Conservation (phyloP, 2,888 invertebrate genomes). For the Malachius bipustulatus region DNA sequence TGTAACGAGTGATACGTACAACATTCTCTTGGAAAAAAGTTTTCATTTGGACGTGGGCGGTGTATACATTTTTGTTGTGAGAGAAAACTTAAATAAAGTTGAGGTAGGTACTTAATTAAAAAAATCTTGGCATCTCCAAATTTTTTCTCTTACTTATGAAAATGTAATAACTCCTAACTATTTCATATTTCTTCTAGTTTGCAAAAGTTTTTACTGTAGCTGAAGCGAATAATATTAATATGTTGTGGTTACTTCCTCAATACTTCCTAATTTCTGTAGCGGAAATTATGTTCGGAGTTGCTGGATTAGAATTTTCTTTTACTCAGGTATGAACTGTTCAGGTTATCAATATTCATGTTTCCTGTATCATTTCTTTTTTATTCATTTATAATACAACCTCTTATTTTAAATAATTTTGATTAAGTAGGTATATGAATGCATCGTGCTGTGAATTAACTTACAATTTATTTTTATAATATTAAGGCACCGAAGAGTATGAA, state of each 20-base stretch:
- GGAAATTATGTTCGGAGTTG: slow-evolving; percentile 73
- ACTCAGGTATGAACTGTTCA: slow-evolving; percentile 62
- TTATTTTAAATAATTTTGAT: too few relatives aligned
- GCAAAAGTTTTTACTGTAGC: slow-evolving; percentile 48
- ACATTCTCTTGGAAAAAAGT: slow-evolving; percentile 20
- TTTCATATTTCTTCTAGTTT: slow-evolving; percentile 28
- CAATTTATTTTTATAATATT: slow-evolving; percentile 17
- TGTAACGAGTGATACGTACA: slow-evolving; percentile 22
- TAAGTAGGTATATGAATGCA: too few relatives aligned
- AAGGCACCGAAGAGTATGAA: slow-evolving; percentile 75
- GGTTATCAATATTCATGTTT: too few relatives aligned
- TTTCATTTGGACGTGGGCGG: slow-evolving; percentile 37
- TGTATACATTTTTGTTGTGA: slow-evolving; percentile 45
- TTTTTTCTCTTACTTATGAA: too few relatives aligned
- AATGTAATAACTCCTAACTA: too few relatives aligned
- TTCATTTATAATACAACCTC: too few relatives aligned
- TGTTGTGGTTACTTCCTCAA: slow-evolving; percentile 67
- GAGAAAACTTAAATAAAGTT: slow-evolving; percentile 31
- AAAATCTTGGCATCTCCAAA: too few relatives aligned
- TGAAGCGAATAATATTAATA: slow-evolving; percentile 52
- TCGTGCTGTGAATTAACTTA: too few relatives aligned
- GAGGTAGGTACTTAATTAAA: slow-evolving; percentile 36
- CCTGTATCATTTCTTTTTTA: too few relatives aligned
- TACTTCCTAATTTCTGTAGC: slow-evolving; percentile 67
- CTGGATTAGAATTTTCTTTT: slow-evolving; percentile 74